Evolutionary conservation across 1,140 invertebrate genomes (phyloP).

Genomic region (Zaprionus camerounensis): DNA sequence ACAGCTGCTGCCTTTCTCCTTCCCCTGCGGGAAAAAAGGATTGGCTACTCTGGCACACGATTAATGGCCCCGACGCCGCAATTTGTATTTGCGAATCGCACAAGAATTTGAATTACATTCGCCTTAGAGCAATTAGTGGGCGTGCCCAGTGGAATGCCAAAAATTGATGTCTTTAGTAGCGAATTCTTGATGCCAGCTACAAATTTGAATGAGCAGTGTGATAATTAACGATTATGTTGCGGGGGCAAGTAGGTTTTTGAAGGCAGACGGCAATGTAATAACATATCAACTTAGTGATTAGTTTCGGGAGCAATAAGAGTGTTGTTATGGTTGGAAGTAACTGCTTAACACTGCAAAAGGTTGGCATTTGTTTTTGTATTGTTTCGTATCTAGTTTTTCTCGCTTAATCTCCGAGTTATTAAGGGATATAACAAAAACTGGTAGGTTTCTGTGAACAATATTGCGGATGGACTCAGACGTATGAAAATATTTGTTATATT

Average conservation of each 20-base stretch:
- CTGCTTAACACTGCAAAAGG: neutral
- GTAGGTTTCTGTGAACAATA: too few relatives aligned
- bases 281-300: neutral
- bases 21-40: neutral
- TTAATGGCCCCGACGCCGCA: slow-evolving; percentile 34
- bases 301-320: neutral
- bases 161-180: slow-evolving; percentile 15
- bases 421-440: too few relatives aligned
- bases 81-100: slow-evolving; percentile 25
- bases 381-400: too few relatives aligned
- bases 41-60: slow-evolving; percentile 24
- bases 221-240: slow-evolving; percentile 18
- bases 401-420: too few relatives aligned
- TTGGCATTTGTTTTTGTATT: neutral
- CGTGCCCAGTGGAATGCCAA: slow-evolving; percentile 12
- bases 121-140: slow-evolving; percentile 28
- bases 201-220: slow-evolving; percentile 26
- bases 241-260: neutral
- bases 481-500: too few relatives aligned
- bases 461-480: too few relatives aligned
- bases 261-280: neutral
- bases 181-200: slow-evolving; percentile 11
- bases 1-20: slow-evolving; percentile 2
- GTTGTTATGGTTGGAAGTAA: neutral
- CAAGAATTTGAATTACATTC: slow-evolving; percentile 56